Evolutionary conservation across 2,797 vertebrate species (phyloP).

Genomic region (Scolopax bukidnonensis): DNA sequence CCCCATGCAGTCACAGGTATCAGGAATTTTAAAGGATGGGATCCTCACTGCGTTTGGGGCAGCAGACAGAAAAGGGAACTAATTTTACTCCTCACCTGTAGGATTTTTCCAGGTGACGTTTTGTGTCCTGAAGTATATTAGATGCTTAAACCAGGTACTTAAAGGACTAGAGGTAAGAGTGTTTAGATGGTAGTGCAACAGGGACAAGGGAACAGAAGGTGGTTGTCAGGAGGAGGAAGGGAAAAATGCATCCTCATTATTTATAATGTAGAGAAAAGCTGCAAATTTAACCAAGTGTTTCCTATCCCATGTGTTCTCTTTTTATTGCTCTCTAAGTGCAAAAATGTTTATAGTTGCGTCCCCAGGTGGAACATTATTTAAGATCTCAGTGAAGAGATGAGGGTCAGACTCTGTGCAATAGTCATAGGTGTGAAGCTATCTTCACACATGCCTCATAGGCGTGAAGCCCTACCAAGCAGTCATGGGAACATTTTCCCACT

Average conservation of each 20-base stretch:
- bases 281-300: constrained; percentile 38
- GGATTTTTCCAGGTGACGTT: not conserved
- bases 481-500: not conserved
- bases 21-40: not conserved
- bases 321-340: constrained; percentile 32
- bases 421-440: constrained; percentile 18
- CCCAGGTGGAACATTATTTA: constrained; percentile 49
- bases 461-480: constrained; percentile 12
- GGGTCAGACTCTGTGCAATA: not conserved
- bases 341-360: constrained; percentile 28
- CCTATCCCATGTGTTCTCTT: not conserved
- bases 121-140: not conserved
- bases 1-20: rapidly evolving
- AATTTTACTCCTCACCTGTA: not conserved
- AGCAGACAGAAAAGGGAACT: not conserved
- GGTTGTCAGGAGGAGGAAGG: constrained; percentile 10
- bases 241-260: not conserved
- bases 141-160: not conserved
- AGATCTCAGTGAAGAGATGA: not conserved
- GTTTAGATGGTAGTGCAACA: not conserved
- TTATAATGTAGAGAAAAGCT: constrained; percentile 11
- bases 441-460: not conserved
- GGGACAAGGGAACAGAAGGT: constrained; percentile 10
- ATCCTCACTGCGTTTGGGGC: not conserved
- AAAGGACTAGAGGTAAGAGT: not conserved